Evolutionary conservation across 2,888 invertebrate species (phyloP), one percentile per base, ranked within the genome.

Genomic region (Frankliniella fusca): DNA sequence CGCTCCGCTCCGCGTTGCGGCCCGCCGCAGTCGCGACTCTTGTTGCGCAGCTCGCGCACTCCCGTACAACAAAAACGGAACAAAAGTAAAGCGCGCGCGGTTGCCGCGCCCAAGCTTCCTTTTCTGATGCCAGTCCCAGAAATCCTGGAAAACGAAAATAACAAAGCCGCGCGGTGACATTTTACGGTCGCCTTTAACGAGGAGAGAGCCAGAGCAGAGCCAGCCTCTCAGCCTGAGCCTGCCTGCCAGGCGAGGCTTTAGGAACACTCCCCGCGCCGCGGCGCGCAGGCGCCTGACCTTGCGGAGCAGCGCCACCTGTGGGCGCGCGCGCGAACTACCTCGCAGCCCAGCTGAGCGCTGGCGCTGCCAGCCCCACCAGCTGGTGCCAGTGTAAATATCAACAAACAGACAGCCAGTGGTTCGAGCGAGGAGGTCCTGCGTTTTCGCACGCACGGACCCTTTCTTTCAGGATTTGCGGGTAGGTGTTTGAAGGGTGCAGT

Each of bases 371-470:
- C 70, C 11, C 61, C 61, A 61, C 61, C 70, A 70, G 70, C 70
- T 76, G 70, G 70, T 76, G 23, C 23, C 70, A 76, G 70, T 76
- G 70, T 76, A 76, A 76, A 76, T 76, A 76, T 76, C 70, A 76
- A 76, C 70, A 76, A 76, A 76, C 70, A 76, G 70, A 76, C 70
- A 27, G 70, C 27, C 70, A n/a, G 70, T n/a, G 70, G 70, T 70
- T 70, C 27, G 70, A 12, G 23, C 10, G 70, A 76, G 27, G 38
- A 27, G 23, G 70, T 27, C 70, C 70, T 76, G 27, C 70, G 11
- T n/a, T 76, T 27, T 27, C 23, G 70, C n/a, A n/a, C n/a, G n/a
- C n/a, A n/a, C 10, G 27, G 23, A 27, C 70, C 12, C 9, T 23
- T 76, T 76, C n/a, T 76, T 5, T 2, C 27, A 27, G 27, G 70